Evolutionary conservation across 2,888 invertebrate species (phyloP), one percentile per base, ranked within the genome.

Genomic region (Tromatobia lineatoria): DNA sequence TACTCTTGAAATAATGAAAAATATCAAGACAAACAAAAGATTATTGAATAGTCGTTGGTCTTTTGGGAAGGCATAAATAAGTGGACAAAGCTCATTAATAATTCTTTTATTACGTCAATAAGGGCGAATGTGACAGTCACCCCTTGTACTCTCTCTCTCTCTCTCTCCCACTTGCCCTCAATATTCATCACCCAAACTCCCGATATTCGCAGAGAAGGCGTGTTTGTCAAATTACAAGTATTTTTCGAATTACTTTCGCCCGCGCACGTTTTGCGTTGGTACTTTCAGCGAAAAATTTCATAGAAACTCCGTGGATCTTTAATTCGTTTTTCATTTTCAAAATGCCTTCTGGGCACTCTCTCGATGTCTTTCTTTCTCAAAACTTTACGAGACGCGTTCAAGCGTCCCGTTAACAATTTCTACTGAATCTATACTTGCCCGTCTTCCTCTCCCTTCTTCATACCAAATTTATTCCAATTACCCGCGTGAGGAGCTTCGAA

Each of bases 101-200:
- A 84, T 84, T 79, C 42, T 85, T 85, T 84, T 85, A 85, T 85
- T 85, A 85, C 84, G 81, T 75, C 81, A 71, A 81, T 85, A 85
- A 81, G 77, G 81, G 81, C 78, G 75, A 83, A 73, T 66, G 61
- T 77, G 77, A 69, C 52, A 69, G 54, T 78, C 77, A 50, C 78
- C 78, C 64, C 66, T 61, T 85, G 69, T 70, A 70, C 69, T 84
- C 64, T 81, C 47, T 79, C 54, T 64, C 54, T 47, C 69, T 84
- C 64, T 81, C 47, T 79, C 54, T 64, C 54, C 57, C 23, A 45
- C 70, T 45, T 73, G 74, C 38, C 13, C 67, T 13, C 45, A 15
- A 61, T 74, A 18, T 45, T 81, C 81, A 70, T 73, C 74, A 78
- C 78, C 77, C 57, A 59, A 67, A 25, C 50, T 29, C 54, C 29